These are phyloP conservation scores for Peromyscus polionotus DNA, from an alignment of 2,113 vertebrate genomes.

Conservation along the genomic window DNA sequence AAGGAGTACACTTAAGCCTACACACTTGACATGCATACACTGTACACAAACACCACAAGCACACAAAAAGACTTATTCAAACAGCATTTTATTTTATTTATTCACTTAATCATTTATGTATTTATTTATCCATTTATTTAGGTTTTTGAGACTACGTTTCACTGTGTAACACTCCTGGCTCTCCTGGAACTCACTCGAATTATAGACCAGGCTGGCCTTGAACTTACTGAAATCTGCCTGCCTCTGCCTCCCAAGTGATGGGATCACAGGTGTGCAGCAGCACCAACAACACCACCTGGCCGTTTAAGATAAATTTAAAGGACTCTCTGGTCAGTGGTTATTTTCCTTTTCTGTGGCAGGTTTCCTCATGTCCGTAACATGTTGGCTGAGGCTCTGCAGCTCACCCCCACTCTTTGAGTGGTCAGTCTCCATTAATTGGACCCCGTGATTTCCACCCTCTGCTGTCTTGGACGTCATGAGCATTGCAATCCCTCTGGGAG, in stretches of 20 bases:
- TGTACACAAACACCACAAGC: background rate
- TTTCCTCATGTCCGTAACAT: conserved; percentile 98
- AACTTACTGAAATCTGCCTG: too few species aligned
- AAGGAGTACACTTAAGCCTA: too few species aligned
- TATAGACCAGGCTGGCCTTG: too few species aligned
- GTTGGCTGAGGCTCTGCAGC: conserved; percentile 94
- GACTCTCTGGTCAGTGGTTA: conserved; percentile 52
- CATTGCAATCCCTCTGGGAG: conserved; percentile 99
- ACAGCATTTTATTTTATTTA: background rate
- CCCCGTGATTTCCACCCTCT: conserved; percentile 93
- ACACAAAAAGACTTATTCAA: background rate
- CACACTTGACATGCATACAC: background rate
- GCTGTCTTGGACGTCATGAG: conserved; percentile 99
- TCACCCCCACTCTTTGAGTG: conserved; percentile 95
- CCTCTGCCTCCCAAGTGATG: too few species aligned
- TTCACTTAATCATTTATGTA: too few species aligned
- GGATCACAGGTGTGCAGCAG: too few species aligned
- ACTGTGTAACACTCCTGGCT: too few species aligned
- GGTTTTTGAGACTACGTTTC: too few species aligned
- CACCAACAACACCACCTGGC: too few species aligned
- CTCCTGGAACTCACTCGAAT: too few species aligned
- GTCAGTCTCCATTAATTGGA: conserved; percentile 94
- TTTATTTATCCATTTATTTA: too few species aligned
- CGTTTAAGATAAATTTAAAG: conserved; percentile 33
- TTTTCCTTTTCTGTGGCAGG: conserved; percentile 85